Percentiles rank a stretch among this genome's conserved stretches.
These are phyloP conservation scores for Rhombomys opimus DNA, from an alignment of 2,113 vertebrate genomes.

Conservation along the genomic window DNA sequence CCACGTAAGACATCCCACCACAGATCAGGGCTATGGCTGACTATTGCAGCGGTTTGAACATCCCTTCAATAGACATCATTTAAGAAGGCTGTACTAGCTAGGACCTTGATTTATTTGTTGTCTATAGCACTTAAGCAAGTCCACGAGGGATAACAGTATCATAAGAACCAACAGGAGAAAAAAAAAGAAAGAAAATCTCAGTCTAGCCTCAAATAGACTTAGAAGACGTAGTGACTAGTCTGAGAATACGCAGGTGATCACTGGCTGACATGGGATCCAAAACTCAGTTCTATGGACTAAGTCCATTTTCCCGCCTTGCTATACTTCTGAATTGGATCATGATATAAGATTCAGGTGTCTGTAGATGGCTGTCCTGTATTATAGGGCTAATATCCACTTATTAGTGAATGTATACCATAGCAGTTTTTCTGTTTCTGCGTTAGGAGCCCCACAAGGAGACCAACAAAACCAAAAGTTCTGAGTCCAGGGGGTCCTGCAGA, in stretches of 20 bases:
- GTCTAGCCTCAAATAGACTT: background rate
- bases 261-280: background rate
- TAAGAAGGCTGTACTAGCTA: background rate
- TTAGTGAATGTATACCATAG: no score
- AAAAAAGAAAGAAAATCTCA: background rate
- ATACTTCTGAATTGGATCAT: constrained; percentile 42
- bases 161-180: background rate
- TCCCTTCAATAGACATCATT: background rate
- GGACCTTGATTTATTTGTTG: background rate
- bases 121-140: background rate
- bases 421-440: no score
- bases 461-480: no score
- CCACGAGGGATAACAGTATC: background rate
- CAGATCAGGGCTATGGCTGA: background rate
- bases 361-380: no score
- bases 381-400: no score
- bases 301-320: background rate
- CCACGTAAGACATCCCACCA: background rate
- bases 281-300: background rate
- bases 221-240: background rate
- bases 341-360: constrained; percentile 15
- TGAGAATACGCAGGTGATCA: background rate
- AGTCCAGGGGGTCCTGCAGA: no score
- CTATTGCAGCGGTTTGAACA: background rate
- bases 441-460: no score